Evolutionary conservation across 2,888 invertebrate species (phyloP), one percentile per base, ranked within the genome.

Genomic region (Luffia ferchaultella): DNA sequence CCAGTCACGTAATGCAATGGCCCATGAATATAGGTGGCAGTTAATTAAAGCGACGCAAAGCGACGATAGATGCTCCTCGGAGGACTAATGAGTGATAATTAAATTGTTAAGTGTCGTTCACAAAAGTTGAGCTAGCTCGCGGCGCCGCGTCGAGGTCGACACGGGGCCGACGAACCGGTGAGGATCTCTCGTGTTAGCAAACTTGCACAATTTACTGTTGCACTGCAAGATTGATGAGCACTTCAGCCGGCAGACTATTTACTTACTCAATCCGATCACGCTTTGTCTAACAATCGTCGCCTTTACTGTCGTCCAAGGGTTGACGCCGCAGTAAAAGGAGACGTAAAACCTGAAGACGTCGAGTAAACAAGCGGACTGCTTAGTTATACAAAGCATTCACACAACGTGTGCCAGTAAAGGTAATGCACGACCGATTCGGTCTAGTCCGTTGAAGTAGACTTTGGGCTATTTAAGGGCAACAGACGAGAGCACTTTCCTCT

Each of bases 201-300:
- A 71, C 70, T 76, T 76, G 68, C 70, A 74, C 73, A 76, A 76
- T 73, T 71, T 71, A 71, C 71, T 73, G 66, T 73, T 68, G 70
- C 71, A 65, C 69, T 70, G 65, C 62, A 73, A 76, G 75, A 76
- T 78, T 78, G 78, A 79, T 76, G 79, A 76, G 72, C 68, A 69
- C 69, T 73, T 64, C 65, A 64, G 70, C 70, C 69, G 69, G 40
- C 66, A 67, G 69, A 75, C 75, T 75, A 75, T 76, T 77, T 78
- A 76, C 77, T 73, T 76, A 76, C 73, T 71, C 70, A 77, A 79
- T 76, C 73, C 72, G 75, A 79, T 77, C 76, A 76, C 76, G 74
- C 71, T 73, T 75, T 73, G 73, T 73, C 73, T 73, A 65, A 68
- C 75, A 75, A 76, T 75, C 72, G 69, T 73, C 43, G 43, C 68